Evolutionary conservation across 2,888 invertebrate genomes (phyloP), one percentile per base, ranked within the genome.

Genomic region (Pristionchus maxplancki): DNA sequence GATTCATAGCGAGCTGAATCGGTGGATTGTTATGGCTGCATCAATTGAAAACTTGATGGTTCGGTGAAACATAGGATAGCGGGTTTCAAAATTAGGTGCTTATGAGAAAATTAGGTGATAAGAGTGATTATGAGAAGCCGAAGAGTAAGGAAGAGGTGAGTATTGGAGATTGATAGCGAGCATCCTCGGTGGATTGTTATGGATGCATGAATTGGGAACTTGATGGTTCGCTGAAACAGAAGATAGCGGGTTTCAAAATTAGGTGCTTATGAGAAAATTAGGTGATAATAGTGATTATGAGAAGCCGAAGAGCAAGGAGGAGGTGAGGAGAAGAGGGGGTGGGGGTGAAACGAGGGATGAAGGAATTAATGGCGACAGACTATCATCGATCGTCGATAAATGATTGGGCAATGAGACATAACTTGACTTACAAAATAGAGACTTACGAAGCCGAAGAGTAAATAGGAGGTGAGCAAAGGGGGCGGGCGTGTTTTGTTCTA

Each of bases 31-130:
- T 5, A 48, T 48, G 1, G 48, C 48, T 48, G 48, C 48, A 13
- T 13, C 13, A 48, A n/a, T n/a, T n/a, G n/a, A 17, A 53, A 53
- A 53, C 53, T 53, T 53, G 53, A 9, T 53, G 53, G 15, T 11
- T 17, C 3, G 20, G 15, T 53, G 53, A 53, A 53, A 53, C 53
- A 6, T 44, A 11, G 6, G 44, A 44, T 44, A 9, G 44, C 44
- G 6, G n/a, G n/a, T n/a, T n/a, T n/a, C n/a, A n/a, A n/a, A n/a
- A n/a, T n/a, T n/a, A n/a, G n/a, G n/a, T 99, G 90, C 96, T 98
- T 92, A 98, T 97, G 40, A 98, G 98, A 0, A 97, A 97, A 53
- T 98, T 97, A 88, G 94, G 94, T 24, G 93, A 94, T 11, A 92
- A 91, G 87, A 91, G 91, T 24, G 90, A 90, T 34, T 93, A 93